Conservation (phyloP, 2,888 invertebrate genomes). For the Metacarcinus magister region DNA sequence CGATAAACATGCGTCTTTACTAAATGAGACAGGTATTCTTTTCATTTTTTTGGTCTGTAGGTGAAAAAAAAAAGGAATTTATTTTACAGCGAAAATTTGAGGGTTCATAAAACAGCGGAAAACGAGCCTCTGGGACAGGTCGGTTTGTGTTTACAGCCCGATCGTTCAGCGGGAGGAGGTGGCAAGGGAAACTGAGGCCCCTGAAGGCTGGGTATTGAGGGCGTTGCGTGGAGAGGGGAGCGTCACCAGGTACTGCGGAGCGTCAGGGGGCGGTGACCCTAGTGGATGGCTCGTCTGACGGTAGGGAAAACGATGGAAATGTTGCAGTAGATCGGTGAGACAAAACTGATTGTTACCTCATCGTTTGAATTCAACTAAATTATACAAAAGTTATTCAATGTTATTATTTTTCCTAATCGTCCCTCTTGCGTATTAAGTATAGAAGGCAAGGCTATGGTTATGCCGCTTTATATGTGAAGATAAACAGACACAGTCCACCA, state of each 20-base stretch:
- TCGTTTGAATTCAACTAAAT: too few relatives aligned
- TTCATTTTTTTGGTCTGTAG: not conserved
- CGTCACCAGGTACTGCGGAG: not conserved
- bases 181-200: not conserved
- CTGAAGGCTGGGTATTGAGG: not conserved
- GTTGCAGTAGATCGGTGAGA: too few relatives aligned
- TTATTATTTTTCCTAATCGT: too few relatives aligned
- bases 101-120: constrained; percentile 1
- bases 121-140: constrained; percentile 18
- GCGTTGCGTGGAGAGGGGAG: not conserved
- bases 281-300: not conserved
- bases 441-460: too few relatives aligned
- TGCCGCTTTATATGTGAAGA: too few relatives aligned
- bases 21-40: not conserved
- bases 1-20: constrained; percentile 27
- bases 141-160: constrained; percentile 22
- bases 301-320: too few relatives aligned
- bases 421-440: too few relatives aligned
- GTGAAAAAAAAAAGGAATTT: not conserved
- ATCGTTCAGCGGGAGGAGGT: constrained; percentile 8
- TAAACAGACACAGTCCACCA: too few relatives aligned
- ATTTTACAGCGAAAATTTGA: not conserved
- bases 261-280: not conserved
- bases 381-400: too few relatives aligned
- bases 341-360: too few relatives aligned